Evolutionary conservation across 53 echinoderm and acorn worm genomes (phyloP).

Genomic region (Arbacia lixula): DNA sequence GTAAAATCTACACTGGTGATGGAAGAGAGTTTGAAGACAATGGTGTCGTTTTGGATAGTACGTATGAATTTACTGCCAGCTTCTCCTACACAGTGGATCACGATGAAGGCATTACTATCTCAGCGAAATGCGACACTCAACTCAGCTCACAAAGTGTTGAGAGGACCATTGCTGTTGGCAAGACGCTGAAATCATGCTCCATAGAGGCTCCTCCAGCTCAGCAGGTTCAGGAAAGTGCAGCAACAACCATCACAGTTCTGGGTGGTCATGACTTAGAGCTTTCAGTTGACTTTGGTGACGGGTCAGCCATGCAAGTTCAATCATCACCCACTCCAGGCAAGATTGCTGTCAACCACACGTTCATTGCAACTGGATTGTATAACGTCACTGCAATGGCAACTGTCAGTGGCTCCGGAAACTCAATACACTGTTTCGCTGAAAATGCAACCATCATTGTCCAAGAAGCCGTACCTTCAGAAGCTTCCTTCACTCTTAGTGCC

Average conservation of each 20-base stretch:
- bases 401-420: neutral
- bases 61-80: neutral
- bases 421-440: neutral
- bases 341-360: slow-evolving; percentile 28
- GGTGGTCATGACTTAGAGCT: slow-evolving; percentile 17
- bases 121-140: slow-evolving; percentile 6
- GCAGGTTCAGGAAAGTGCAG: neutral
- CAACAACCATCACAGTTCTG: slow-evolving; percentile 26
- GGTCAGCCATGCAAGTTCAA: neutral
- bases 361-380: neutral
- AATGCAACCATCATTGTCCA: slow-evolving; percentile 45
- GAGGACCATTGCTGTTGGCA: slow-evolving; percentile 13
- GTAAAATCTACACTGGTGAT: slow-evolving; percentile 24
- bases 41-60: neutral
- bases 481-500: slow-evolving; percentile 40
- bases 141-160: slow-evolving; percentile 18
- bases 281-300: slow-evolving; percentile 56
- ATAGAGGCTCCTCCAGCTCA: slow-evolving; percentile 7
- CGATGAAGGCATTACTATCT: neutral
- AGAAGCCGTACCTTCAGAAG: slow-evolving; percentile 52
- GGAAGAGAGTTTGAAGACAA: neutral
- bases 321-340: slow-evolving; percentile 29
- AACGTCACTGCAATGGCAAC: slow-evolving; percentile 16
- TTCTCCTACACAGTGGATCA: slow-evolving; percentile 1
- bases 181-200: slow-evolving; percentile 7